Evolutionary conservation across 2,888 invertebrate species (phyloP), one percentile per base, ranked within the genome.

Genomic region (Melikaiella ostensackeni): DNA sequence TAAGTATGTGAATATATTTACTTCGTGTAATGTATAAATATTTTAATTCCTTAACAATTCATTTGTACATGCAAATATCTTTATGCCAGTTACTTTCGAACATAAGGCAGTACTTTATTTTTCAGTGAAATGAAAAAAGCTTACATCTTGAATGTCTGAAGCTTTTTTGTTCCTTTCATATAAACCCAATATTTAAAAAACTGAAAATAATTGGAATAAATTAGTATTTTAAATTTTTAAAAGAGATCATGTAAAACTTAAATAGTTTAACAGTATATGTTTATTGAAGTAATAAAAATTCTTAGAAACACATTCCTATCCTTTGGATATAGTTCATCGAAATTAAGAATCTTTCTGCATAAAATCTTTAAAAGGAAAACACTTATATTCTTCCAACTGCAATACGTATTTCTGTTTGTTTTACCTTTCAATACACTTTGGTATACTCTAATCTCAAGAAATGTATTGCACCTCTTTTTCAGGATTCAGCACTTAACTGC

Each of bases 401-500:
- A 16, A 16, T 13, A 42, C 42, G 16, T 42, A 42, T 42, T 42
- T 42, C 16, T 16, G 38, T 11, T 42, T 42, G 42, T 42, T 42
- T 42, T 42, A 42, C 16, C 13, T 42, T 42, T 42, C 1, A 42
- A 42, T 16, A 13, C 16, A 42, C 42, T 9, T 35, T 35, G 35
- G 35, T 7, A 35, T 7, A 35, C 9, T 35, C 35, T 35, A 35
- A 3, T 8, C 9, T 35, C 1, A 3, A 35, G 35, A 35, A 35
- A 35, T 9, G 35, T 35, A 35, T 35, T 35, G 35, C n/a, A n/a
- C n/a, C n/a, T n/a, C n/a, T n/a, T n/a, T n/a, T n/a, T n/a, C n/a
- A n/a, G n/a, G n/a, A n/a, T 35, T 35, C 35, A 6, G 35, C 35
- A 42, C 50, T 79, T 33, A 82, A 76, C 35, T 82, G 78, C 76